Evolutionary conservation across 2,888 invertebrate genomes (phyloP), one percentile per base, ranked within the genome.

Genomic region (Sphaerophoria rueppellii): DNA sequence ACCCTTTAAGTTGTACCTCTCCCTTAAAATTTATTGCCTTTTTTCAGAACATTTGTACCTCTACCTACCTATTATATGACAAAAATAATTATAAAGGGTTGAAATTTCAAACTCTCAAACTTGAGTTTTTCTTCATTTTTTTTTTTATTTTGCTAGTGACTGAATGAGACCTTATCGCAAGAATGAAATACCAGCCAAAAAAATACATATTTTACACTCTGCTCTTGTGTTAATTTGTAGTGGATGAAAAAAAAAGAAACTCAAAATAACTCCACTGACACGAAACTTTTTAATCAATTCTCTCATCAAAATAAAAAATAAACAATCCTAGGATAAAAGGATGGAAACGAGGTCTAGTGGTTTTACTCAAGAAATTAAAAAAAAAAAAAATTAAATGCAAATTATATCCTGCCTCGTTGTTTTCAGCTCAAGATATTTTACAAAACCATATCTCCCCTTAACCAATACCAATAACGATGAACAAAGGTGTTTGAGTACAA

Each of bases 241-340:
- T 7, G 4, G 12, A 9, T 6, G 9, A 34, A 34, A 55, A 14
- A 32, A 46, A 46, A 61, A 40, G 6, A 24, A 43, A 24, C 37
- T 12, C 48, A 37, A 73, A 72, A 69, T 46, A 50, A 78, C 60
- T 75, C 71, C 74, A 74, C 74, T 73, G 82, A 70, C 73, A 71
- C 54, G 74, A 82, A 83, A 79, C 71, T 75, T 78, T 83, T 60
- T 63, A 74, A 79, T 71, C 74, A 78, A 78, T 74, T 63, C 82
- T 24, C 77, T 24, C 43, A 43, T 11, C 9, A 43, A 43, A 6
- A 6, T 50, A 61, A 50, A 52, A 70, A 55, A 52, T 60, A 34
- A 55, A 6, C n/a, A 3, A 16, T 6, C 12, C 61, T 40, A 14
- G 46, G 46, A 11, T 11, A 48, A 67, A 32, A 46, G 35, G 40